Evolutionary conservation across 2,797 vertebrate species (phyloP), one percentile per base, ranked within the genome.

Genomic region (Amphiprion clarkii): DNA sequence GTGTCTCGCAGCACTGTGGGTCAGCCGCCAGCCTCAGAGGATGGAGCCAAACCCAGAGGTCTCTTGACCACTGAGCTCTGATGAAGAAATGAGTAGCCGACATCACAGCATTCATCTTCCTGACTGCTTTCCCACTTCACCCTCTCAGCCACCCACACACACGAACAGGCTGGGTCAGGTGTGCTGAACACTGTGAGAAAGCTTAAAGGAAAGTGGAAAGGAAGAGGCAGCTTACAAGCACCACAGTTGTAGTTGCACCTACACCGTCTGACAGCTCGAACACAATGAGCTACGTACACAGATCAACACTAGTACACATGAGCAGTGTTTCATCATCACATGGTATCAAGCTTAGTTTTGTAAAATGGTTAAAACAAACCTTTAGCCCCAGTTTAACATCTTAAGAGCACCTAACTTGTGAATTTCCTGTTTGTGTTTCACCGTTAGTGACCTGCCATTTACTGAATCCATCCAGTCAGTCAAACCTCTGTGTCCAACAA

Each of bases 21-120:
- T 83, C 90, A 86, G 60, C 86, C 78, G 40, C 84, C 87, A 12
- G 62, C 82, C 78, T 84, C 85, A 5, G 95, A 96, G 78, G 95
- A 96, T 74, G 87, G 92, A 85, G 27, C 90, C 87, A 76, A 89
- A 91, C 92, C 92, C 13, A 96, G 95, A 88, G 96, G 97, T 89
- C 96, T 99, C 89, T 95, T 99, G 89, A 99, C 98, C 78, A 99
- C 98, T 69, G 98, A 99, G 90, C 98, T 99, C 82, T 99, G 90
- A 97, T 80, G 89, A 78, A 65, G 72, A 7, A 31, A 49, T 8
- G 7, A 65, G 56, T 23, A 25, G 46, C 81, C 17, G 27, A 62
- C 68, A 5, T 56, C 68, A 5, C 42, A 31, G 9, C 52, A 0
- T 46, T 54, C 13, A 2, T 42, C 52, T 60, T 57, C 73, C 62